phyloP scores from a whole-genome alignment of 1,140 invertebrate species.

The Leptoteleia sp. region DNA sequence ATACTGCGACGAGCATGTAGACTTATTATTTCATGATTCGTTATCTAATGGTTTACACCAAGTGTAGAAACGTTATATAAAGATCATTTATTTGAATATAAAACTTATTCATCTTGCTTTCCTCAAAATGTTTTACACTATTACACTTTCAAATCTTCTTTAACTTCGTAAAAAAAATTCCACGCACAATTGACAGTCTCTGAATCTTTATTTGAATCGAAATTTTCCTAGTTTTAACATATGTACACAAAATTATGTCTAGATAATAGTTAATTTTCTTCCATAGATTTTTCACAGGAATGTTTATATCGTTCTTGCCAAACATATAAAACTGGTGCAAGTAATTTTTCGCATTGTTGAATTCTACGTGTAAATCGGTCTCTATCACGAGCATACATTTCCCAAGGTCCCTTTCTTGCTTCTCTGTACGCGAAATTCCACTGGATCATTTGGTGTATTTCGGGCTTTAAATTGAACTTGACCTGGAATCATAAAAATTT shows the following conservation, averaged over 20 bases:
- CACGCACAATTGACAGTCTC: neutral
- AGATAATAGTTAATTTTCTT: conserved; percentile 7
- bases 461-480: conserved; percentile 81
- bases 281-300: conserved; percentile 6
- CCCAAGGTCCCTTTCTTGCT: conserved; percentile 85
- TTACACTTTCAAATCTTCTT: conserved; percentile 5
- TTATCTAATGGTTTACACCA: too few relatives aligned
- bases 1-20: too few relatives aligned
- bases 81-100: too few relatives aligned
- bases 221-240: conserved; percentile 4
- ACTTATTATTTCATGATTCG: too few relatives aligned
- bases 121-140: too few relatives aligned
- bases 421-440: conserved; percentile 85
- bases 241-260: conserved; percentile 17
- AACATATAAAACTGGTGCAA: conserved; percentile 82
- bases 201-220: conserved; percentile 6
- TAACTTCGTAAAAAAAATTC: conserved; percentile 11
- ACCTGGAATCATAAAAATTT: conserved; percentile 82
- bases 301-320: conserved; percentile 81
- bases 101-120: too few relatives aligned
- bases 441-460: conserved; percentile 83
- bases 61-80: too few relatives aligned
- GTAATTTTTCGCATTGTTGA: conserved; percentile 72
- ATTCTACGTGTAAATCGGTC: conserved; percentile 83
- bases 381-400: conserved; percentile 83